Evolutionary conservation across 2,888 invertebrate species (phyloP).

Genomic region (Drosophila niveifrons): DNA sequence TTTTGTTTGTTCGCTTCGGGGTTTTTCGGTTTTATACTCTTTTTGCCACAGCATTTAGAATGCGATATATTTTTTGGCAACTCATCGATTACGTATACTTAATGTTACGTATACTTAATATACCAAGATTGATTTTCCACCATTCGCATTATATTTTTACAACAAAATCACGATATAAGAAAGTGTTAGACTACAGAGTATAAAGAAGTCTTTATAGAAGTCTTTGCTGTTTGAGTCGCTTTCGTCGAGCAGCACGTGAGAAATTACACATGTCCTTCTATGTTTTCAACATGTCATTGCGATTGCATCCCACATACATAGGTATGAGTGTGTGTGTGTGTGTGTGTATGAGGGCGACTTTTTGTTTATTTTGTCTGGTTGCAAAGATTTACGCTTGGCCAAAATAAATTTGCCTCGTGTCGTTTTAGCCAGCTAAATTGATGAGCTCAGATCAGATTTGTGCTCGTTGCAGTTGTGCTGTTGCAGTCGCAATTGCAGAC

Average conservation of each 20-base stretch:
- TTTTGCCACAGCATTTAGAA: not conserved
- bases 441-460: slow-evolving; percentile 72
- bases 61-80: not conserved
- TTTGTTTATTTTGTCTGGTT: slow-evolving; percentile 41
- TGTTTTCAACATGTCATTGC: slow-evolving; percentile 56
- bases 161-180: too few species aligned
- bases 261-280: slow-evolving; percentile 77
- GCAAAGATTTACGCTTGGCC: slow-evolving; percentile 59
- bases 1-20: slow-evolving; percentile 39
- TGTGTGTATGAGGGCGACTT: slow-evolving; percentile 31
- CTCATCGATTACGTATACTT: not conserved
- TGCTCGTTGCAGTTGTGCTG: slow-evolving; percentile 31
- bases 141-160: too few species aligned
- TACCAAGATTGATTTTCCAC: not conserved
- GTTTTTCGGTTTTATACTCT: slow-evolving; percentile 14
- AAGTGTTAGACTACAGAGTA: slow-evolving; percentile 8
- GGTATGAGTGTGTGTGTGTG: slow-evolving; percentile 17
- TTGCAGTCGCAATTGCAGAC: slow-evolving; percentile 29
- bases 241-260: slow-evolving; percentile 64
- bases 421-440: slow-evolving; percentile 57
- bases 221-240: not conserved
- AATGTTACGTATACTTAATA: slow-evolving; percentile 1
- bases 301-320: slow-evolving; percentile 14
- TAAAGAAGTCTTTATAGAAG: not conserved
- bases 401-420: slow-evolving; percentile 68